Conservation (phyloP, 2,797 vertebrate species). For the Rhincodon typus region DNA sequence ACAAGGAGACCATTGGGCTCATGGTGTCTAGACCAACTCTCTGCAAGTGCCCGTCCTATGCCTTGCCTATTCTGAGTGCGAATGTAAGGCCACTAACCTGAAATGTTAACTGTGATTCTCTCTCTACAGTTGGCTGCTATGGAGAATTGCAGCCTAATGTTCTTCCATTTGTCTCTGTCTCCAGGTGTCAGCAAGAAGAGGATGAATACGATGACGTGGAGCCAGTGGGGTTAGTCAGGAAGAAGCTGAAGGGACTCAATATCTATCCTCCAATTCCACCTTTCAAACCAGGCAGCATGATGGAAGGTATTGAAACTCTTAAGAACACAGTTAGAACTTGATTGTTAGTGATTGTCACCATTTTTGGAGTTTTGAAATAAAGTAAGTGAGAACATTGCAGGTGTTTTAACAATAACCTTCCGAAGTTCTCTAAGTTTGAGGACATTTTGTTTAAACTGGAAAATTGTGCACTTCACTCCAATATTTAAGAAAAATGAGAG, state of each 20-base stretch:
- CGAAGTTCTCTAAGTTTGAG: background rate
- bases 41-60: background rate
- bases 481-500: background rate
- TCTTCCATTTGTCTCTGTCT: background rate
- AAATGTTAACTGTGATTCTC: no score
- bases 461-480: background rate
- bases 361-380: background rate
- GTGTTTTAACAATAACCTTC: background rate
- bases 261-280: background rate
- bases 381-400: background rate
- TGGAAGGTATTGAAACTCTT: background rate
- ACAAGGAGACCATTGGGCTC: background rate
- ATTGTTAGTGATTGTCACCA: background rate
- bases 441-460: background rate
- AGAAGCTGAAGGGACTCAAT: background rate
- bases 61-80: background rate
- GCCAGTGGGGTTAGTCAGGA: background rate
- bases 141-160: background rate
- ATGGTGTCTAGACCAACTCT: background rate
- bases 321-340: background rate
- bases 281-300: background rate
- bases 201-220: slow-evolving; percentile 17
- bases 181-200: background rate
- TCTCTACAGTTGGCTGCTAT: background rate
- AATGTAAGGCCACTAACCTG: background rate